phyloP scores from a whole-genome alignment of 2,797 vertebrate genomes.

The Acipenser ruthenus region DNA sequence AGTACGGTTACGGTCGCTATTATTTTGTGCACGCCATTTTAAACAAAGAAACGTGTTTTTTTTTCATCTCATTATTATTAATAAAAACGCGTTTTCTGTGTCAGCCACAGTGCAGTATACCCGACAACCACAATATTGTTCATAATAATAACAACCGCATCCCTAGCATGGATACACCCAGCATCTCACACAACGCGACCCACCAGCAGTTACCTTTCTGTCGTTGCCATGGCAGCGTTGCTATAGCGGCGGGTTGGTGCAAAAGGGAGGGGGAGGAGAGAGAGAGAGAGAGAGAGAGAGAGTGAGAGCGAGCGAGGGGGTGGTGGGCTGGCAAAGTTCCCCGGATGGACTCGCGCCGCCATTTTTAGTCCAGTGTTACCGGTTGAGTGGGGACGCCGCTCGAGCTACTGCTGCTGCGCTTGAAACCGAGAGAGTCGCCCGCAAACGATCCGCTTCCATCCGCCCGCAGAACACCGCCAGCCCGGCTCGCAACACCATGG shows the following conservation, averaged over 20 bases:
- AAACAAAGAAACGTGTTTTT: too few species aligned
- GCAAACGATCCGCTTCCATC: slow-evolving; percentile 53
- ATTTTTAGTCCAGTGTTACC: slow-evolving; percentile 60
- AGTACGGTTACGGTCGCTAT: too few species aligned
- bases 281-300: slow-evolving; percentile 48
- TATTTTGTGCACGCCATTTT: too few species aligned
- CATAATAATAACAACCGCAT: too few species aligned
- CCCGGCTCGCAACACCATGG: slow-evolving; percentile 66
- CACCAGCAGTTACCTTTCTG: background rate
- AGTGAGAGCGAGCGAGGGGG: slow-evolving; percentile 44
- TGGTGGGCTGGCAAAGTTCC: slow-evolving; percentile 36
- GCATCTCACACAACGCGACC: too few species aligned
- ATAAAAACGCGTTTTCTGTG: too few species aligned
- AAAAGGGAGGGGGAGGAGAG: slow-evolving; percentile 49
- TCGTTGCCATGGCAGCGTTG: slow-evolving; percentile 59
- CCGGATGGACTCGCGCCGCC: slow-evolving; percentile 58
- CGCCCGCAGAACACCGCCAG: slow-evolving; percentile 58
- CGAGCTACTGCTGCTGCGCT: slow-evolving; percentile 50
- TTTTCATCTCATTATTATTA: too few species aligned
- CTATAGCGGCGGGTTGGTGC: slow-evolving; percentile 47
- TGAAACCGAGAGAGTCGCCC: slow-evolving; percentile 43
- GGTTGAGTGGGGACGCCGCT: slow-evolving; percentile 59
- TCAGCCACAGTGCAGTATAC: too few species aligned
- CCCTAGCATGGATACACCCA: too few species aligned
- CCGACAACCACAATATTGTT: too few species aligned